Percentiles rank a stretch among this genome's conserved stretches.
phyloP scores from a whole-genome alignment of 2,113 vertebrate species.

The Ophiodon elongatus region DNA sequence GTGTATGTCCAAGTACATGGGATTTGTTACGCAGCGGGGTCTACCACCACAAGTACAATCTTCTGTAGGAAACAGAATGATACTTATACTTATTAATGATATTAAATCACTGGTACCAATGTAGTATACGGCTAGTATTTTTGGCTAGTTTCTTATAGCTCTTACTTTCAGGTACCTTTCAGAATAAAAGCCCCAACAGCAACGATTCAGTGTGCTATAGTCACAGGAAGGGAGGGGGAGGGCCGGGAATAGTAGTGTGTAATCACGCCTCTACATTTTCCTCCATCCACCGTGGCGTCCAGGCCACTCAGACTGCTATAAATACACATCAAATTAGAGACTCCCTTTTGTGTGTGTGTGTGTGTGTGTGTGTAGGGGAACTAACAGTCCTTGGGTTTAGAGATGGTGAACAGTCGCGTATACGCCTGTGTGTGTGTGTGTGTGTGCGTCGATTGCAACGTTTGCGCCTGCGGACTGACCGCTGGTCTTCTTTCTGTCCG shows the following conservation, averaged over 20 bases:
- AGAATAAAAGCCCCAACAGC: slow-evolving; percentile 32
- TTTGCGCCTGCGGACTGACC: background rate
- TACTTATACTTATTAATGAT: background rate
- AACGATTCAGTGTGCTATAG: background rate
- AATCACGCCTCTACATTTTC: slow-evolving; percentile 71
- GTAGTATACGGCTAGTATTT: background rate
- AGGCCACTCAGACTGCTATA: slow-evolving; percentile 66
- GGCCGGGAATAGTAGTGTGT: slow-evolving; percentile 62
- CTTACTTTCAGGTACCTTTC: background rate
- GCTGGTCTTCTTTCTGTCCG: slow-evolving; percentile 16
- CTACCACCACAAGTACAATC: no score
- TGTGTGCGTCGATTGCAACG: background rate
- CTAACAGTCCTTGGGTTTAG: slow-evolving; percentile 15
- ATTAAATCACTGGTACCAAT: background rate
- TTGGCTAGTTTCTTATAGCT: background rate
- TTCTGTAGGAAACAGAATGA: background rate
- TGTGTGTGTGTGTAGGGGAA: slow-evolving; percentile 15
- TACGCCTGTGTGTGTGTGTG: background rate
- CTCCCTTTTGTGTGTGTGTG: slow-evolving; percentile 24
- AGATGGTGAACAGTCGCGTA: background rate
- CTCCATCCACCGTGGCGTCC: slow-evolving; percentile 65
- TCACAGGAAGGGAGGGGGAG: slow-evolving; percentile 56
- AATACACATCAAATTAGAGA: slow-evolving; percentile 77
- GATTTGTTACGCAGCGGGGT: no score
- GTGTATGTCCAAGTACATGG: no score